Conservation (phyloP, 2,113 vertebrate species). For the Athene noctua region DNA sequence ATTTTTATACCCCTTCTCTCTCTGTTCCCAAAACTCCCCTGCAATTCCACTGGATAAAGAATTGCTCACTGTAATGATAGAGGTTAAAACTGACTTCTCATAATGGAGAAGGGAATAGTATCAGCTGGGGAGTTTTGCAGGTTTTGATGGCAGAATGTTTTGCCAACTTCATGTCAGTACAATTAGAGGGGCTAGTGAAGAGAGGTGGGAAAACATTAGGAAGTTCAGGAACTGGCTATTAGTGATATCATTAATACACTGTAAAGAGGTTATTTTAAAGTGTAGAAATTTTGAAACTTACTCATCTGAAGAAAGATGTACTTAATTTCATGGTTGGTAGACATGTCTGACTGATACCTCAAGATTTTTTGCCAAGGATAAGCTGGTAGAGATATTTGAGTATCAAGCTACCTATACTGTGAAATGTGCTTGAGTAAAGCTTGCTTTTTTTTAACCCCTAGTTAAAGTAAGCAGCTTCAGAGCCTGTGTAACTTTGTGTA, state of each 20-base stretch:
- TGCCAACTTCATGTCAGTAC: not conserved
- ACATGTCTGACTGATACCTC: accelerated
- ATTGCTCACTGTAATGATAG: not conserved
- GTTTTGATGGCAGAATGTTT: not conserved
- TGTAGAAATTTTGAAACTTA: not conserved
- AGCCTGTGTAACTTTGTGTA: not conserved
- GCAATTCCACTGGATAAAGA: not conserved
- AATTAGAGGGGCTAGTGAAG: not conserved
- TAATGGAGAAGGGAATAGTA: not conserved
- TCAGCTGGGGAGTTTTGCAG: not conserved
- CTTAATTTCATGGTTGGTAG: not conserved
- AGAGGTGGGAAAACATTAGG: not conserved
- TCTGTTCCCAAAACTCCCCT: not conserved
- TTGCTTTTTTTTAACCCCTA: not conserved
- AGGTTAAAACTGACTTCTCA: not conserved
- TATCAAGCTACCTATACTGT: too few species aligned
- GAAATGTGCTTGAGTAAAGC: not conserved
- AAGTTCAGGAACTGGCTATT: not conserved
- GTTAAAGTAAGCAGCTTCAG: not conserved
- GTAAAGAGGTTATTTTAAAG: not conserved
- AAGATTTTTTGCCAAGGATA: not conserved
- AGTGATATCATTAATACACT: not conserved
- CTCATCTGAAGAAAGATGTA: not conserved
- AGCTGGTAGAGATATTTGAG: not conserved
- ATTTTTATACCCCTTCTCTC: not conserved